A percentile compares a stretch with the other conserved stretches of the same genome.
Conservation (phyloP, 2,113 vertebrate genomes). For the Leucosticte australis region DNA sequence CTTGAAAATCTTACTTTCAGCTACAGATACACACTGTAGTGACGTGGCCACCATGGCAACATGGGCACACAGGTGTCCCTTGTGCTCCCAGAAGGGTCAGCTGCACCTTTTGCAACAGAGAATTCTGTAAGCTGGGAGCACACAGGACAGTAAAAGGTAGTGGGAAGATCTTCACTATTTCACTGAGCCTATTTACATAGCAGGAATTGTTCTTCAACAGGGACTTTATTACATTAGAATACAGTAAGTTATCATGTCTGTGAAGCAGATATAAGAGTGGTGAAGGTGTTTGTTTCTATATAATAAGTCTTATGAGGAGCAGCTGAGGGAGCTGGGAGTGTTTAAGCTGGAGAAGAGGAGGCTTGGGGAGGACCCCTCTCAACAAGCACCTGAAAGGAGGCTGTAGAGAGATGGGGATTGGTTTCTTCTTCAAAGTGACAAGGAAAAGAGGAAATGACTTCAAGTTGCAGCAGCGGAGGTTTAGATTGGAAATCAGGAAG, state of each 20-base stretch:
- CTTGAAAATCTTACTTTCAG: neutral
- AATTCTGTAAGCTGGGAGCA: neutral
- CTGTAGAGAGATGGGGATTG: accelerated
- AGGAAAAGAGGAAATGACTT: neutral
- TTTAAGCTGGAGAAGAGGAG: neutral
- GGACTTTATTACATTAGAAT: neutral
- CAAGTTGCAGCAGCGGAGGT: neutral
- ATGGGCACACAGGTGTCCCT: neutral
- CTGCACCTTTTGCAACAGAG: neutral
- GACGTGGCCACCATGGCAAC: neutral
- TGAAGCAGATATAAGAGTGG: neutral
- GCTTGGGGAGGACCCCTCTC: neutral
- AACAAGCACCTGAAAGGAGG: neutral
- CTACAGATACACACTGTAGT: neutral
- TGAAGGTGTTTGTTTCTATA: neutral
- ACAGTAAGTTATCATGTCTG: accelerated
- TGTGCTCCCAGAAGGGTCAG: neutral
- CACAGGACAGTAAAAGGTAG: neutral
- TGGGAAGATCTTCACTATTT: neutral
- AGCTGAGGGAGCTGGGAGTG: neutral
- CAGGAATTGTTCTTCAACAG: neutral
- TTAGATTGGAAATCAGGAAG: neutral
- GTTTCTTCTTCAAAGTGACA: neutral
- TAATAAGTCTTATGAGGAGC: neutral
- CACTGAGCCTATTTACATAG: neutral